These are phyloP conservation scores for Laupala kohalensis DNA, from an alignment of 1,140 invertebrate species.

Conservation along the genomic window DNA sequence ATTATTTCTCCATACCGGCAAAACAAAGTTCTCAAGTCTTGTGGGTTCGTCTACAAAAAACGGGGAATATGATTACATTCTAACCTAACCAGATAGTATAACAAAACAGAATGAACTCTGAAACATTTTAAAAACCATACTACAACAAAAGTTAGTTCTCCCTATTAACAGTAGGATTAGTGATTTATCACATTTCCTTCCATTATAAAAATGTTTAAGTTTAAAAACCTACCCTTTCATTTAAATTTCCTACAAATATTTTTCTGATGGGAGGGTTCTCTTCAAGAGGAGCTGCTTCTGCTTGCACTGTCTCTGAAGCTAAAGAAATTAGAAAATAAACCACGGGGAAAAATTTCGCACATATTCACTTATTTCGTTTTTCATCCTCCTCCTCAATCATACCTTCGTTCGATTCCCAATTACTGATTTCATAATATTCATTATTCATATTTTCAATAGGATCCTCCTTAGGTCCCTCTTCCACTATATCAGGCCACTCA, in stretches of 20 bases:
- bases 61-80: background rate
- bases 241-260: constrained; percentile 9
- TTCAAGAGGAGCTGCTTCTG: background rate
- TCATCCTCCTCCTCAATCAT: background rate
- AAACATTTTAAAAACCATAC: background rate
- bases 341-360: background rate
- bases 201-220: background rate
- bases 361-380: background rate
- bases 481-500: too few relatives aligned
- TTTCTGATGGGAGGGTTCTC: constrained; percentile 7
- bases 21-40: constrained; percentile 6
- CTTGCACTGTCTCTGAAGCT: background rate
- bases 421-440: constrained; percentile 1
- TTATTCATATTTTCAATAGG: background rate
- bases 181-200: background rate
- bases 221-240: constrained; percentile 4
- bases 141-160: background rate
- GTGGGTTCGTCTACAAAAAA: constrained; percentile 2
- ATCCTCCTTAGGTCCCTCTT: background rate
- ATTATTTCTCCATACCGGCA: constrained; percentile 4
- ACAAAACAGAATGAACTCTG: background rate
- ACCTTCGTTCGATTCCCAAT: constrained; percentile 4
- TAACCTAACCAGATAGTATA: background rate
- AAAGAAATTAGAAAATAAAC: background rate
- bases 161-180: background rate